Evolutionary conservation across 53 echinoderm and acorn worm genomes (phyloP), one percentile per base, ranked within the genome.

Genomic region (Antedon mediterranea): DNA sequence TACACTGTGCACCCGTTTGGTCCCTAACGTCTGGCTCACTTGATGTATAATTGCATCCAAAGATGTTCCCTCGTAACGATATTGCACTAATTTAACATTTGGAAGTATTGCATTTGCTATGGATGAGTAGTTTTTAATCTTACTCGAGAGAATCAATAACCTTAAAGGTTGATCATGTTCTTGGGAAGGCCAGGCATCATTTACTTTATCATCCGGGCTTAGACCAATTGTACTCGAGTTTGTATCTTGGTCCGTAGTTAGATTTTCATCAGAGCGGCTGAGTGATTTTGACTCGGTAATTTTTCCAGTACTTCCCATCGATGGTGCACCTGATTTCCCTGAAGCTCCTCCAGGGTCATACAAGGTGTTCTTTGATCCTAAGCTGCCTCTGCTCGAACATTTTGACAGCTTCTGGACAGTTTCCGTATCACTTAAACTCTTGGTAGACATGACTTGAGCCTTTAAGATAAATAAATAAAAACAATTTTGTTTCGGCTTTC

Each of bases 31-130:
- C 78, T 79, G 88, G 5, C 81, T 71, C 79, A 92, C 81, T 34
- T 87, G 83, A 75, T 79, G 87, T 34, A 92, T 74, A 23, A 90
- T 82, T 31, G 83, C 74, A 18, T 92, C 97, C 29, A 87, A 82
- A 32, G 83, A 78, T 0, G 87, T 88, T 42, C 87, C 86, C 76
- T 97, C 97, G 76, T 92, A 92, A 43, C 90, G 92, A 82, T 97
- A 97, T 86, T 97, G 97, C 89, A 97, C 92, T 79, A 87, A 57
- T 76, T 85, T 89, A 8, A 97, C 92, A 72, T 84, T 74, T 20
- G 89, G 86, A 26, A 97, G 85, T 44, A 89, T 73, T 9, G 97
- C 84, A 82, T 75, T 88, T 20, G 76, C 85, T 28, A 97, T 87
- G 34, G 79, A 75, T 33, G 83, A 77, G 74, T 87, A 87, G 83